Evolutionary conservation across 1,140 invertebrate species (phyloP), one percentile per base, ranked within the genome.

Genomic region (Calliphora vicina): DNA sequence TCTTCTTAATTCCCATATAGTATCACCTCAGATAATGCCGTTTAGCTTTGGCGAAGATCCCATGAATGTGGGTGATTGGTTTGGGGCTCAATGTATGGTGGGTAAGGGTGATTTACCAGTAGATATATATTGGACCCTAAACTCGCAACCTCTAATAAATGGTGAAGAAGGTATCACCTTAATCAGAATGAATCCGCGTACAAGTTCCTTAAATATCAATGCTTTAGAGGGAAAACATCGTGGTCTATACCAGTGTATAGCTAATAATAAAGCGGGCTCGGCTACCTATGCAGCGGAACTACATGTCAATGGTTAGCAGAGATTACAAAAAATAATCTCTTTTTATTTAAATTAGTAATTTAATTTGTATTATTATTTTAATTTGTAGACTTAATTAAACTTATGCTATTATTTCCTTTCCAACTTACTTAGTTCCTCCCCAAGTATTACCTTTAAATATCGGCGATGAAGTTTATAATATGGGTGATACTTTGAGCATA

Each of bases 101-200:
- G 92, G 93, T 45, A 95, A 95, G 85, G 95, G 95, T 4, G 95
- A 95, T 87, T 90, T 93, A 78, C 95, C 95, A 2, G 91, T 96
- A 26, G 92, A 93, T 82, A 94, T 96, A 27, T 91, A 91, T n/a
- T 95, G 95, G 94, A 91, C 88, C 67, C 89, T 93, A 71, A 93
- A 93, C 85, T 91, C 90, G 76, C 88, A 90, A 85, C 86, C 90
- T 23, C 86, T 92, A 10, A 86, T 85, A 42, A 81, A 85, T n/a
- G 81, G 85, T 20, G 83, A 87, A 43, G 84, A 88, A 45, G 88
- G 90, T 83, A 88, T 88, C 12, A 86, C 88, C 17, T 84, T 90
- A n/a, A 86, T 87, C 74, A 87, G 84, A 42, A 89, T 86, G 80
- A 91, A 90, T 87, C 91, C 91, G 88, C 92, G 93, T 84, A 92